Evolutionary conservation across 1,140 invertebrate genomes (phyloP).

Genomic region (Pseudomyrmex cubaensis): DNA sequence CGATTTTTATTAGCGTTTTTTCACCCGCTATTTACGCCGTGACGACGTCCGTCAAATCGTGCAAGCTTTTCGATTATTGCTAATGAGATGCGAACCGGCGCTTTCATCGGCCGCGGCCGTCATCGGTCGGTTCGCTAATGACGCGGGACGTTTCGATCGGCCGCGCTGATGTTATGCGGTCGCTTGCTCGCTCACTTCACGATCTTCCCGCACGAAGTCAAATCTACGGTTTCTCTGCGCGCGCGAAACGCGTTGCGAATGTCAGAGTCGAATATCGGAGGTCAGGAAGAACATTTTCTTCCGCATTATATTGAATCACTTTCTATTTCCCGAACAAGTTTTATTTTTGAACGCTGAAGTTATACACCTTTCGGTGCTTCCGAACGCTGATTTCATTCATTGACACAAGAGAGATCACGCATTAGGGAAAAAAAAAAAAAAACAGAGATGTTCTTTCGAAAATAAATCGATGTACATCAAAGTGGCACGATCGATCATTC

Average conservation of each 20-base stretch:
- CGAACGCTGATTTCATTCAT: not conserved
- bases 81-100: conserved; percentile 50
- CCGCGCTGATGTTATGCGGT: not conserved
- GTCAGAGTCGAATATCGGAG: not conserved
- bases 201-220: not conserved
- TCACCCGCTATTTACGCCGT: not conserved
- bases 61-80: conserved; percentile 40
- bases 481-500: not conserved
- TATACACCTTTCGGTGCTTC: not conserved
- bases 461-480: not conserved
- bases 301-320: not conserved
- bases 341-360: conserved; percentile 12
- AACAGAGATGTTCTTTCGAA: not conserved
- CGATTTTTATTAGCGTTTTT: not conserved
- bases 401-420: not conserved
- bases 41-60: not conserved
- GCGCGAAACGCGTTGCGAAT: not conserved
- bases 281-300: not conserved
- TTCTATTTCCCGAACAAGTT: not conserved
- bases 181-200: not conserved
- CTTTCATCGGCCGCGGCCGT: conserved; percentile 11
- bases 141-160: conserved; percentile 26
- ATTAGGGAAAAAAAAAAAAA: not conserved
- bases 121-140: conserved; percentile 34
- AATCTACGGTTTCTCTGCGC: not conserved